These are phyloP conservation scores for Elegia similella DNA, from an alignment of 2,888 invertebrate species.

Conservation along the genomic window DNA sequence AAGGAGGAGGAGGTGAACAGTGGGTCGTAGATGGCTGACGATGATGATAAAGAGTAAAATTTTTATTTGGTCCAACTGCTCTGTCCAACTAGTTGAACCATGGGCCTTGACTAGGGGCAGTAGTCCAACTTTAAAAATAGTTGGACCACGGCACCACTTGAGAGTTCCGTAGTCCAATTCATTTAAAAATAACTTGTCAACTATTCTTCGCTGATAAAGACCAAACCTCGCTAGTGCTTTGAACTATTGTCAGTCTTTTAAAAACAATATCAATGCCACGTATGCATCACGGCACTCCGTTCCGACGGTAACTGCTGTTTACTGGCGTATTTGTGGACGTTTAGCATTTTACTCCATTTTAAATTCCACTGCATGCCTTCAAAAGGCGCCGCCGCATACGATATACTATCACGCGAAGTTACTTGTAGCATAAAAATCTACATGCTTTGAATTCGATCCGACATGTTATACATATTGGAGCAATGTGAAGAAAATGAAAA, in stretches of 20 bases:
- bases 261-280: not conserved
- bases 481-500: not conserved
- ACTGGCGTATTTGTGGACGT: not conserved
- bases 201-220: not conserved
- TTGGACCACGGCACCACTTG: too few species aligned
- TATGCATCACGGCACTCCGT: not conserved
- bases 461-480: not conserved
- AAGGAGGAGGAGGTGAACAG: too few species aligned
- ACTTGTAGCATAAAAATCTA: not conserved
- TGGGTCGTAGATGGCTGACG: too few species aligned
- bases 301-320: not conserved
- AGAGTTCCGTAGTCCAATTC: too few species aligned
- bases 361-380: not conserved
- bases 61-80: too few species aligned
- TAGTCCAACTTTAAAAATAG: too few species aligned
- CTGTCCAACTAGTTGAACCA: too few species aligned
- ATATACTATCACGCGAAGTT: constrained; percentile 9
- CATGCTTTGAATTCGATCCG: not conserved
- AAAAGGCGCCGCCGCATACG: constrained; percentile 5
- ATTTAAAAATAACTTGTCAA: too few species aligned
- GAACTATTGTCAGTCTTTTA: not conserved
- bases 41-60: too few species aligned
- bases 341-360: constrained; percentile 3
- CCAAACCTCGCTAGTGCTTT: not conserved
- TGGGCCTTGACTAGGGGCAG: too few species aligned